phyloP scores from a whole-genome alignment of 2,888 invertebrate genomes.

The Beris chalybata region DNA sequence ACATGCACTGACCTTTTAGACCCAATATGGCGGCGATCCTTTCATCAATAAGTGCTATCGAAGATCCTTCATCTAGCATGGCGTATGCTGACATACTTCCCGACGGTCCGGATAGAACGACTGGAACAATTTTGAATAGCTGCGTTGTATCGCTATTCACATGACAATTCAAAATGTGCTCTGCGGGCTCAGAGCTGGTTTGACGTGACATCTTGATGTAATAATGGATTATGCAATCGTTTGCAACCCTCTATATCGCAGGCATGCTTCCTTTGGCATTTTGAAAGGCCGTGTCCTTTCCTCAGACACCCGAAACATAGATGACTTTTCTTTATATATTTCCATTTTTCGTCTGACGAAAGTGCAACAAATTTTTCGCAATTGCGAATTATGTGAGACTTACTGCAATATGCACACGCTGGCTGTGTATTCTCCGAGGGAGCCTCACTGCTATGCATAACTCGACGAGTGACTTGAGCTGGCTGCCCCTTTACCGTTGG shows the following conservation, averaged over 20 bases:
- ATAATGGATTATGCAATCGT: neutral
- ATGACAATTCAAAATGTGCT: slow-evolving; percentile 7
- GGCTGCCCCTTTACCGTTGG: no score
- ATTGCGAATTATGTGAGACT: neutral
- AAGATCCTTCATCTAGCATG: slow-evolving; percentile 36
- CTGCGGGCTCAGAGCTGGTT: no score
- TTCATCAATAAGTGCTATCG: slow-evolving; percentile 1
- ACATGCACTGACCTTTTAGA: neutral
- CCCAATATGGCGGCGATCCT: neutral
- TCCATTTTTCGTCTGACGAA: neutral
- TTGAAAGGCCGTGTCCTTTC: neutral
- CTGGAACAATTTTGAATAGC: slow-evolving; percentile 2
- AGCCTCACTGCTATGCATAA: neutral
- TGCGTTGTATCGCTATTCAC: neutral
- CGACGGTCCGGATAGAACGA: neutral
- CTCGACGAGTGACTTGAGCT: neutral
- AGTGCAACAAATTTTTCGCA: neutral
- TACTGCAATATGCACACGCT: neutral
- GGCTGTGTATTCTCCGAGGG: no score
- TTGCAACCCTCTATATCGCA: neutral
- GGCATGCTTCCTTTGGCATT: neutral
- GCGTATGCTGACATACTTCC: slow-evolving; percentile 21
- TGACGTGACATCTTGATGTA: neutral
- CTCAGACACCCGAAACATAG: neutral
- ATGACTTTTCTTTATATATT: neutral